Percentiles rank a stretch among this genome's conserved stretches.
These are phyloP conservation scores for Oscheius sp. DNA, from an alignment of 2,888 invertebrate species.

Conservation along the genomic window DNA sequence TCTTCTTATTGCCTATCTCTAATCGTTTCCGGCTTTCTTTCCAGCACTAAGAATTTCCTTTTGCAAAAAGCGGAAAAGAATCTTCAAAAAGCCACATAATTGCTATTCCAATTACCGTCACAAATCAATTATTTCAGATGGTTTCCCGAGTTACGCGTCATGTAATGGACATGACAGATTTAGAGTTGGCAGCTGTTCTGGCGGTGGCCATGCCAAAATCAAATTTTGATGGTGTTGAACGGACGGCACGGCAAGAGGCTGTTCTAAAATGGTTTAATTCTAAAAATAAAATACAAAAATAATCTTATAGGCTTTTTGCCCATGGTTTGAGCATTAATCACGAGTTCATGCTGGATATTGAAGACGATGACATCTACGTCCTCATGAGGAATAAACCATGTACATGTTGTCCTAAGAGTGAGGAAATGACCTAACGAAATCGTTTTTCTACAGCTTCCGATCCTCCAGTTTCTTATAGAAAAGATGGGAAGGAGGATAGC, in stretches of 20 bases:
- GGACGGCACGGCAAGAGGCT: constrained; percentile 44
- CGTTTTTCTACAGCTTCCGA: background rate
- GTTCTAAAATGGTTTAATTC: constrained; percentile 42
- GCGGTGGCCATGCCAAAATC: constrained; percentile 42
- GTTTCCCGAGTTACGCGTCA: constrained; percentile 25
- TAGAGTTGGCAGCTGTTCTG: constrained; percentile 35
- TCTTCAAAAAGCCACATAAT: background rate
- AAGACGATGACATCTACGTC: constrained; percentile 41
- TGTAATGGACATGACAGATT: constrained; percentile 38
- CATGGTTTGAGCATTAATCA: constrained; percentile 52
- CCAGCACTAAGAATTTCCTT: background rate
- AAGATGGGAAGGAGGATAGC: constrained; percentile 10
- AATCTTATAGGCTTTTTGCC: constrained; percentile 49
- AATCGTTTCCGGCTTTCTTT: no score
- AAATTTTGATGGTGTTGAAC: constrained; percentile 33
- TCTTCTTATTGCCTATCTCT: background rate
- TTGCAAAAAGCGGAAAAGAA: background rate
- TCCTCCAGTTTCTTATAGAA: constrained; percentile 9
- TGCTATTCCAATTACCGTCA: background rate
- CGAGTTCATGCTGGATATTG: constrained; percentile 44
- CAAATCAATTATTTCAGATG: constrained; percentile 9
- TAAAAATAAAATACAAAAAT: background rate
- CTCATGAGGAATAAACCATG: constrained; percentile 46
- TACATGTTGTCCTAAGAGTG: constrained; percentile 46
- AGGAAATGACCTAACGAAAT: background rate